These are phyloP conservation scores for Pseudochirops corinnae DNA, from an alignment of 2,797 vertebrate genomes.

Conservation along the genomic window DNA sequence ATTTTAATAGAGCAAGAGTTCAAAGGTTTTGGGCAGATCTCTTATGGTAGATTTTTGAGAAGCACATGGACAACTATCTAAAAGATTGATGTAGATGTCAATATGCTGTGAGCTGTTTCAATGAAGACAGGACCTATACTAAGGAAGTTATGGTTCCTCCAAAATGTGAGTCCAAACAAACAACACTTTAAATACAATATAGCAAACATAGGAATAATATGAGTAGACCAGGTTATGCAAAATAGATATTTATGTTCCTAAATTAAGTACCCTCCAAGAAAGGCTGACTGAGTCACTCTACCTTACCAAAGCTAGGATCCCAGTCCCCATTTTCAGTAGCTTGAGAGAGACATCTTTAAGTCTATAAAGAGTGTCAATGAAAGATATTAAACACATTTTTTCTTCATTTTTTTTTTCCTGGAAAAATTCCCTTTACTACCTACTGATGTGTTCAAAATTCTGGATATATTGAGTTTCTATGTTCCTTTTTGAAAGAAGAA, in stretches of 20 bases:
- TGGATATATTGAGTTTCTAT: constrained; percentile 27
- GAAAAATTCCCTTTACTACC: neutral
- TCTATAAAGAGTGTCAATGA: neutral
- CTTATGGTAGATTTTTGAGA: neutral
- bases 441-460: constrained; percentile 15
- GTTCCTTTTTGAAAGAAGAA: neutral
- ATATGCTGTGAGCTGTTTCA: neutral
- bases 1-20: neutral
- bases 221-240: constrained; percentile 9
- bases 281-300: neutral
- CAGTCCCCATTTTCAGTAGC: neutral
- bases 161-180: neutral
- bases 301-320: neutral
- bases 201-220: neutral
- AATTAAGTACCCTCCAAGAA: neutral
- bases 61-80: neutral
- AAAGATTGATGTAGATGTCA: neutral
- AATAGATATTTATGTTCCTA: constrained; percentile 40
- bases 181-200: neutral
- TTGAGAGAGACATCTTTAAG: neutral
- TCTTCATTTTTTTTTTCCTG: neutral
- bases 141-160: neutral
- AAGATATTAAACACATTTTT: constrained; percentile 21
- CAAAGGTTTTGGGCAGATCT: neutral
- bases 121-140: neutral